Base-by-base conservation (phyloP, 2,888 invertebrate species). In the Plagodis pulveraria region DNA sequence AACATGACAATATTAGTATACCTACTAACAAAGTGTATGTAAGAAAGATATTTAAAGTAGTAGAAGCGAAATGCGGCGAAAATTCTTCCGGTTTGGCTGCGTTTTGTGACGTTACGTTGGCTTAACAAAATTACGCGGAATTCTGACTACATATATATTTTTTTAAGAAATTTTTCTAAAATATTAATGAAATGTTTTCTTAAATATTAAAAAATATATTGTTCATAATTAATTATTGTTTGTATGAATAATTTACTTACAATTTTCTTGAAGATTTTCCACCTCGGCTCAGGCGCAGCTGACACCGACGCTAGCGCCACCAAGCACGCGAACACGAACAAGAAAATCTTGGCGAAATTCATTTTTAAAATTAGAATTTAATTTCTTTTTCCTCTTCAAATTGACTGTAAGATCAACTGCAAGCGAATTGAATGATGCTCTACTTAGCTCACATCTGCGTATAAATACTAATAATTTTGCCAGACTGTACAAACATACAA, bases 191-290 rank as follows among this genome's bases (percentile, higher is more conserved):
- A n/a, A n/a, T n/a, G n/a, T n/a, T n/a, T n/a, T n/a, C n/a, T n/a
- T n/a, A n/a, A n/a, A n/a, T n/a, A n/a, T n/a, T n/a, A n/a, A n/a
- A n/a, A n/a, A n/a, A n/a, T n/a, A n/a, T n/a, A n/a, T n/a, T n/a
- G n/a, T n/a, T n/a, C n/a, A n/a, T n/a, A n/a, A n/a, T n/a, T n/a
- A n/a, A n/a, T n/a, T n/a, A n/a, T 6, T 9, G 38, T 22, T 22
- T 22, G 22, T 22, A 22, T 22, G 22, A 22, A 22, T 22, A 22
- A 22, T 2, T 22, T 38, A 80, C 81, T 85, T 71, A 86, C 86
- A 73, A 86, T 69, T 77, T 80, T 86, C 66, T 85, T 86, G 58
- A 84, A 84, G 6, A 80, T 57, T 50, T 81, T 86, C 83, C 84
- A 84, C 58, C 71, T 72, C 0, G 86, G 85, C 35, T 76, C 74